phyloP scores from a whole-genome alignment of 2,888 invertebrate species.

The Acanthosepion lycidas region DNA sequence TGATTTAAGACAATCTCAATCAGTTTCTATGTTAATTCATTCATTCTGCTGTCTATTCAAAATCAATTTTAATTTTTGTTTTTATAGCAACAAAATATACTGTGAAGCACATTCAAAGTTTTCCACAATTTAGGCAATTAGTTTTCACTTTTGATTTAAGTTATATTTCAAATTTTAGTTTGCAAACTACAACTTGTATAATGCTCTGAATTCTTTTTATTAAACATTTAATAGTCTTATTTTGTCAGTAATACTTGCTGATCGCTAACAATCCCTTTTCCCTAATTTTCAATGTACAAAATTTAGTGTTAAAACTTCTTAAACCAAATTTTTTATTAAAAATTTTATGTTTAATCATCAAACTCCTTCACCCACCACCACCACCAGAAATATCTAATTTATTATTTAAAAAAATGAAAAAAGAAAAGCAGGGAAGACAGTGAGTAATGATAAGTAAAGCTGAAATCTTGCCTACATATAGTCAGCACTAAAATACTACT shows the following conservation, averaged over 20 bases:
- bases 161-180: neutral
- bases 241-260: neutral
- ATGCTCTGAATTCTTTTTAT: neutral
- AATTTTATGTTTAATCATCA: neutral
- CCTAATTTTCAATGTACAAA: neutral
- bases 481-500: too few species aligned
- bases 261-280: neutral
- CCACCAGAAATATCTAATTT: too few species aligned
- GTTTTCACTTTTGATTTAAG: too few species aligned
- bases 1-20: neutral
- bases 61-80: neutral
- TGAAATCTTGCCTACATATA: too few species aligned
- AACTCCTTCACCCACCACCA: too few species aligned
- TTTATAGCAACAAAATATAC: neutral
- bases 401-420: too few species aligned
- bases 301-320: neutral
- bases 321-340: neutral
- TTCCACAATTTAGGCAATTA: too few species aligned
- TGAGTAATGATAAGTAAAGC: too few species aligned
- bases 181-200: neutral
- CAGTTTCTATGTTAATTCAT: neutral
- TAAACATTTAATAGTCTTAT: neutral
- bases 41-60: neutral
- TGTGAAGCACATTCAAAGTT: neutral
- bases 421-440: too few species aligned